Base-by-base conservation (phyloP, 1,140 invertebrate species). In the Trichomalopsis sarcophagae region DNA sequence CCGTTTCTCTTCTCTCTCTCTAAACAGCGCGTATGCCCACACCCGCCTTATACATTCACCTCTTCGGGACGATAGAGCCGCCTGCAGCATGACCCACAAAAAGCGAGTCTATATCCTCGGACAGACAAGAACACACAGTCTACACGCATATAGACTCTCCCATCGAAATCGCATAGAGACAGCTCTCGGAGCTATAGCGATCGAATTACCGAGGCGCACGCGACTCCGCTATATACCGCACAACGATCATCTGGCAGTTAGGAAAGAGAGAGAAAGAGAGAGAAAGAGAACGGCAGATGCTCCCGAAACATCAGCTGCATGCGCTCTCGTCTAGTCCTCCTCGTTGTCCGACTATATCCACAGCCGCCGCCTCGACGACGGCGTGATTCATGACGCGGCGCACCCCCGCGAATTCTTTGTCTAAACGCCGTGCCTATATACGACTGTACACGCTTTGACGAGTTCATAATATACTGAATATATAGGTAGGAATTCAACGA, bases 171-270 rank as follows among this genome's bases (percentile, higher is more conserved):
- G 66, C 21, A n/a, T 69, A 76, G 33, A 76, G 21, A 76, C 5
- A 62, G 68, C 23, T 6, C 68, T 30, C 9, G 9, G 68, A 27
- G 68, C 23, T 71, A 33, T 71, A 71, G 30, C 23, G 62, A 62
- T 62, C 55, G 55, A 62, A 62, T 62, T 62, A 62, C 55, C 55
- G 40, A 44, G 50, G 81, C n/a, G 62, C 73, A 23, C 55, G 44
- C 76, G 66, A 44, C 40, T 44, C 6, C 10, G 9, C 40, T 40
- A 40, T 40, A 40, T 40, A 40, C 30, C 17, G n/a, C 21, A 71
- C 30, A 75, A 21, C 71, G 78, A 85, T 85, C 84, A 85, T 85
- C 84, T 85, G 84, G 77, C 83, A 84, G 76, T 84, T 80, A 80
- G 47, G 6, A n/a, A 21, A 27, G 27, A 27, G 27, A 27, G 27